Evolutionary conservation across 2,797 vertebrate species (phyloP).

Genomic region (Pelobates cultripes): DNA sequence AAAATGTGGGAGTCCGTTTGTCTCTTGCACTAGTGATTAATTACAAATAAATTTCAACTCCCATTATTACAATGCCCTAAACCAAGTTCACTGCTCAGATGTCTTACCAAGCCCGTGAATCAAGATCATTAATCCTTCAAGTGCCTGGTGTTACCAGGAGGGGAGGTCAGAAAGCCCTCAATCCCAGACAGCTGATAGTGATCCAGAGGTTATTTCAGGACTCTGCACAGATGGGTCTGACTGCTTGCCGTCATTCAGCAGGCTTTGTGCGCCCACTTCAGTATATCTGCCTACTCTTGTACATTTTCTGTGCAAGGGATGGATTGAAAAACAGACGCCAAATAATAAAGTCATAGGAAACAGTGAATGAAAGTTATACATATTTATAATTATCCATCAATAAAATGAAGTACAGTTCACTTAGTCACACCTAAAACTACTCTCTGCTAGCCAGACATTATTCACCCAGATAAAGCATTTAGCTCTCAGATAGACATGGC

Average conservation of each 20-base stretch:
- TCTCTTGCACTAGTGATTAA: constrained; percentile 16
- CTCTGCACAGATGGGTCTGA: constrained; percentile 29
- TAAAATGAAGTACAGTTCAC: constrained; percentile 34
- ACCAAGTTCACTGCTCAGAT: constrained; percentile 33
- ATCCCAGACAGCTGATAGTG: constrained; percentile 27
- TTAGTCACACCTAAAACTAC: neutral
- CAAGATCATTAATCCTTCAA: constrained; percentile 44
- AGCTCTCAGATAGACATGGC: constrained; percentile 43
- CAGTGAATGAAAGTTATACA: constrained; percentile 18
- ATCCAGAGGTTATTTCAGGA: constrained; percentile 42
- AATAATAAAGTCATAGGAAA: constrained; percentile 33
- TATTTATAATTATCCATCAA: constrained; percentile 31
- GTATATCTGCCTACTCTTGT: constrained; percentile 10
- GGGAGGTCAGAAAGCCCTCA: constrained; percentile 10
- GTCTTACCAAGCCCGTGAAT: constrained; percentile 38
- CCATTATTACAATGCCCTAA: constrained; percentile 31
- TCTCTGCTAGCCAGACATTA: neutral
- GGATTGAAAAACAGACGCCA: constrained; percentile 1
- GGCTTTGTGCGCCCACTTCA: constrained; percentile 20
- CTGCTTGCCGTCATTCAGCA: constrained; percentile 30
- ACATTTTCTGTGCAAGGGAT: constrained; percentile 9
- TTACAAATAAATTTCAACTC: constrained; percentile 41
- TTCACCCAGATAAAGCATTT: constrained; percentile 42
- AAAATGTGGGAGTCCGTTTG: neutral
- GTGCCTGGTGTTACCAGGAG: constrained; percentile 19